Evolutionary conservation across 2,113 vertebrate species (phyloP).

Genomic region (Corythornis cristatus): DNA sequence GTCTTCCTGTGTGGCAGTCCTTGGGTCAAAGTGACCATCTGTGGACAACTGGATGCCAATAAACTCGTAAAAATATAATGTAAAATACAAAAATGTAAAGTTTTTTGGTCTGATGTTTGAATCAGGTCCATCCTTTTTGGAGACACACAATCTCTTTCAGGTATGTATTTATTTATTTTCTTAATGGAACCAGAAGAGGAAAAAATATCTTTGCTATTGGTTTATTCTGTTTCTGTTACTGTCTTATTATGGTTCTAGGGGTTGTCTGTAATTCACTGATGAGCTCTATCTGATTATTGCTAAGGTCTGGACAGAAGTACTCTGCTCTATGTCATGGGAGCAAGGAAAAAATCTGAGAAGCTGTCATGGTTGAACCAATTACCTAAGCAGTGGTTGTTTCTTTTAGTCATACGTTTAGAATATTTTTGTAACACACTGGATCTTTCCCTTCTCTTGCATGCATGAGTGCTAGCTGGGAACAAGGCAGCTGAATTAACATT

Average conservation of each 20-base stretch:
- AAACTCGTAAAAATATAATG: background rate
- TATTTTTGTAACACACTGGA: background rate
- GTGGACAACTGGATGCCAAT: background rate
- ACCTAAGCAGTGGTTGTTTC: background rate
- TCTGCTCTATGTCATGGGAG: background rate
- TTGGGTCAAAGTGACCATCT: background rate
- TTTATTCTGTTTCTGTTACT: background rate
- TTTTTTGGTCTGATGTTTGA: background rate
- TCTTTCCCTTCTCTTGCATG: constrained; percentile 14
- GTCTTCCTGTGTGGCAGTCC: background rate
- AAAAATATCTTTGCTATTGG: background rate
- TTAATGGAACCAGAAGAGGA: background rate
- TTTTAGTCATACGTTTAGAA: background rate
- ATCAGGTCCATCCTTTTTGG: background rate
- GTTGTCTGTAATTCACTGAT: background rate
- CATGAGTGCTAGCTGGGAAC: background rate
- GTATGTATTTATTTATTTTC: background rate
- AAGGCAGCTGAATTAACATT: background rate
- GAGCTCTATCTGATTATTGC: background rate
- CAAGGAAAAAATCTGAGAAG: background rate
- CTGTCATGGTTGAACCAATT: background rate
- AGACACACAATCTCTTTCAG: background rate
- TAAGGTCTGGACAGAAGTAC: background rate
- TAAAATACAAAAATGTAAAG: background rate
- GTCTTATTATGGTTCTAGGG: background rate